Evolutionary conservation across 1,140 invertebrate species (phyloP).

Genomic region (Ptiloglossa arizonensis): DNA sequence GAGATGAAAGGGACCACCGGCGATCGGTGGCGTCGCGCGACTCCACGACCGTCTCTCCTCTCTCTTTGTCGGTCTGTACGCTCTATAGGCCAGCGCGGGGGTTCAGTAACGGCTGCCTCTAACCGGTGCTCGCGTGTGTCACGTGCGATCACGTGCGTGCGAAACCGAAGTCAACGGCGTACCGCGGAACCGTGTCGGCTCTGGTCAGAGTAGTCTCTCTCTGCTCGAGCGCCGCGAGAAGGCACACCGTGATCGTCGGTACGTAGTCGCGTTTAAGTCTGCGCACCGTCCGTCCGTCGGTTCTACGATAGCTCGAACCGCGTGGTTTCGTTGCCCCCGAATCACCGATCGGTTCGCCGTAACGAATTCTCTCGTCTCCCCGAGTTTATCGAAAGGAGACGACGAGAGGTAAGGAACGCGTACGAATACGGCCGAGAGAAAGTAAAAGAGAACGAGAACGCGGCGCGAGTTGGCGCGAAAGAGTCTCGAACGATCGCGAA

Average conservation of each 20-base stretch:
- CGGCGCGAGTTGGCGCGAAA: neutral
- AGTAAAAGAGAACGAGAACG: too few species aligned
- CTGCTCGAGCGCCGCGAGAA: conserved; percentile 16
- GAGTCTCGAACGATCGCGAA: neutral
- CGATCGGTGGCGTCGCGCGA: conserved; percentile 10
- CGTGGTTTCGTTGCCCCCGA: too few species aligned
- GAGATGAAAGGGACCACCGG: conserved; percentile 10
- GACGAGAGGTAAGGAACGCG: too few species aligned
- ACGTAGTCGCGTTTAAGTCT: too few species aligned
- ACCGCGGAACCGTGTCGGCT: conserved; percentile 10
- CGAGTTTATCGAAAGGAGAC: too few species aligned
- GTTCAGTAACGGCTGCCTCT: neutral
- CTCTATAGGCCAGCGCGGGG: conserved; percentile 3
- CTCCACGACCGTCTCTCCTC: conserved; percentile 13
- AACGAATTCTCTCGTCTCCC: too few species aligned
- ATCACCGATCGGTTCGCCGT: neutral
- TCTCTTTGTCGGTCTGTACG: conserved; percentile 32
- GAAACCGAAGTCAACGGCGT: conserved; percentile 26
- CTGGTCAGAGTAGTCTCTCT: conserved; percentile 26
- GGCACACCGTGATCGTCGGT: neutral
- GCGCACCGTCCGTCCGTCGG: too few species aligned
- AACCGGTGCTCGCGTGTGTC: conserved; percentile 22
- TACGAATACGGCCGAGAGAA: too few species aligned
- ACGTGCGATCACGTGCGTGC: conserved; percentile 46
- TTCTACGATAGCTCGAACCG: too few species aligned